Conservation (phyloP, 2,113 vertebrate genomes). For the Xiphias gladius region DNA sequence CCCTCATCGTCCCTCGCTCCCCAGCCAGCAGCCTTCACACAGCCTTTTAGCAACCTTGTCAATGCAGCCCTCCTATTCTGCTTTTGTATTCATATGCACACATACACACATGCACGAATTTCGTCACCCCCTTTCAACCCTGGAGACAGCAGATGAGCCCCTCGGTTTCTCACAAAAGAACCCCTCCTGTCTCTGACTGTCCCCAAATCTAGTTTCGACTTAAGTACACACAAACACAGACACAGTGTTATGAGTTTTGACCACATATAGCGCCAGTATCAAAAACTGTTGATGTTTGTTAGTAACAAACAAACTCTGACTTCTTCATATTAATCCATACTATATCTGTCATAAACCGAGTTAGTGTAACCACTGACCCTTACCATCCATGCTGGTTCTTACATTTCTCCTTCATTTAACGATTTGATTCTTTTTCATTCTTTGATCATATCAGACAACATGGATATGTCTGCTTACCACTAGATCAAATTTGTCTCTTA, state of each 20-base stretch:
- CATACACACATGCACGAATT: conserved; percentile 54
- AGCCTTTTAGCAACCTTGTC: conserved; percentile 98
- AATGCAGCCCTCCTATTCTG: conserved; percentile 81
- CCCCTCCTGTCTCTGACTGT: conserved; percentile 75
- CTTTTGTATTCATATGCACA: conserved; percentile 69
- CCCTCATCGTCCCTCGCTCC: conserved; percentile 71
- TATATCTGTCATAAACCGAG: not conserved
- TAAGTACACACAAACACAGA: not conserved
- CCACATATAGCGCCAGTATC: not conserved
- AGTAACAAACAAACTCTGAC: not conserved
- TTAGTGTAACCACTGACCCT: not conserved
- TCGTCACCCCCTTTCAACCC: conserved; percentile 77
- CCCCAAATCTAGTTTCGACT: conserved; percentile 28
- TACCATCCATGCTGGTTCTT: not conserved
- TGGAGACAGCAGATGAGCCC: conserved; percentile 91
- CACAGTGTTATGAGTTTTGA: conserved; percentile 6
- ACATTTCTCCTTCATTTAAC: not conserved
- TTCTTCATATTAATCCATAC: not conserved
- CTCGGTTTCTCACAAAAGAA: conserved; percentile 88
- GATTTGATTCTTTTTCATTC: not conserved
- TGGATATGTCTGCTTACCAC: not conserved
- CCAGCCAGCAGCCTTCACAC: conserved; percentile 86
- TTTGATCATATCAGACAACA: not conserved
- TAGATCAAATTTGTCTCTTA: not conserved
- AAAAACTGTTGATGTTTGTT: not conserved